phyloP scores from a whole-genome alignment of 2,797 vertebrate species.

The Thaleichthys pacificus region DNA sequence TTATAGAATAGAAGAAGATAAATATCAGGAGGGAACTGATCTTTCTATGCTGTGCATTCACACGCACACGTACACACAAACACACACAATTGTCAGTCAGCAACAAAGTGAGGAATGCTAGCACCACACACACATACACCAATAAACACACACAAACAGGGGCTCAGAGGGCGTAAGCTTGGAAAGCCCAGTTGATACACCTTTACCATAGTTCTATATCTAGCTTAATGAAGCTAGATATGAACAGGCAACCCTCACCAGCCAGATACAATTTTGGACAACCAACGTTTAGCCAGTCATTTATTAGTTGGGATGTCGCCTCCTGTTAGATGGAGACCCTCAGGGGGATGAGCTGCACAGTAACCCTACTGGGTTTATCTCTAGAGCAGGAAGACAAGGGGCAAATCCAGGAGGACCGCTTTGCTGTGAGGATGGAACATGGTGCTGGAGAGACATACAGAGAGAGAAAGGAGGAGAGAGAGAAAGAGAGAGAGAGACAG shows the following conservation, averaged over 20 bases:
- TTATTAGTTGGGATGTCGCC: background rate
- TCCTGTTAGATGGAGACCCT: background rate
- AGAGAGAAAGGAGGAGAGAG: background rate
- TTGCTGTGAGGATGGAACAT: conserved; percentile 9
- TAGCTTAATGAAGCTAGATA: no score
- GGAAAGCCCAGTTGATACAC: no score
- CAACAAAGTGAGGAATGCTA: no score
- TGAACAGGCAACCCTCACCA: background rate
- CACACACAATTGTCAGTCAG: conserved; percentile 6
- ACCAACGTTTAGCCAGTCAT: no score
- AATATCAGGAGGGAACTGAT: background rate
- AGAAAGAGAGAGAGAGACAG: background rate
- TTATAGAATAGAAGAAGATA: background rate
- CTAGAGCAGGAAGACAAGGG: conserved; percentile 26
- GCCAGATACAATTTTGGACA: no score
- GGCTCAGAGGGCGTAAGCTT: no score
- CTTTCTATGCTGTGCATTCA: background rate
- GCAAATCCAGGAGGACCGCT: conserved; percentile 28
- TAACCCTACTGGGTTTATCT: conserved; percentile 48
- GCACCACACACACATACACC: background rate
- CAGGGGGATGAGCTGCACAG: conserved; percentile 13
- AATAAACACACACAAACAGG: background rate
- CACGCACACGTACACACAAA: conserved; percentile 12
- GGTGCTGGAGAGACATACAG: conserved; percentile 10
- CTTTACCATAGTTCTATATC: no score